Evolutionary conservation across 1,140 invertebrate species (phyloP).

Genomic region (Ericerus pela): DNA sequence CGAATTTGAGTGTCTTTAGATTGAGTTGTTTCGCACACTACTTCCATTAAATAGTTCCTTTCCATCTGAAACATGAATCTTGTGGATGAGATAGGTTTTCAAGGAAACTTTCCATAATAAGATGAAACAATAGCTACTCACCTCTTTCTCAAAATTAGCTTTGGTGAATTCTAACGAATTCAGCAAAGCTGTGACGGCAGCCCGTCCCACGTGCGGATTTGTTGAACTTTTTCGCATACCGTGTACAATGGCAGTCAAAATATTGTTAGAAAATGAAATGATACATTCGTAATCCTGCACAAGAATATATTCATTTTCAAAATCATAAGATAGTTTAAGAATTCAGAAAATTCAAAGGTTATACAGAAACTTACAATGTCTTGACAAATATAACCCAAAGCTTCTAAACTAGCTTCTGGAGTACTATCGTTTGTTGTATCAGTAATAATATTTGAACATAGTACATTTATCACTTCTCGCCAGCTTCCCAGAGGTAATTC

Average conservation of each 20-base stretch:
- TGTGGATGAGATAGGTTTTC: no score
- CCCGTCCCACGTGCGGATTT: slow-evolving; percentile 71
- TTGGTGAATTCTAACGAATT: slow-evolving; percentile 98
- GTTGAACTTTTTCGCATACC: slow-evolving; percentile 84
- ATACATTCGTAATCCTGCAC: no score
- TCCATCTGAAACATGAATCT: slow-evolving; percentile 53
- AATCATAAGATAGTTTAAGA: slow-evolving; percentile 38
- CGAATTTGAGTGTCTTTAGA: slow-evolving; percentile 71
- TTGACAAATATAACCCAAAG: slow-evolving; percentile 79
- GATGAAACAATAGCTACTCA: no score
- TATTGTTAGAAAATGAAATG: no score
- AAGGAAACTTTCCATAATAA: no score
- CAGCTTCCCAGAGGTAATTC: slow-evolving; percentile 77
- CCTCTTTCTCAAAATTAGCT: slow-evolving; percentile 98
- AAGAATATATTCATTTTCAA: slow-evolving; percentile 76
- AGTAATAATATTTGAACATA: slow-evolving; percentile 81
- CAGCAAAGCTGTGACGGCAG: slow-evolving; percentile 86
- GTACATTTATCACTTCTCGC: slow-evolving; percentile 66
- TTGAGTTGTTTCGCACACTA: slow-evolving; percentile 84
- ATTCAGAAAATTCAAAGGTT: no score
- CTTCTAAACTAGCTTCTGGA: slow-evolving; percentile 89
- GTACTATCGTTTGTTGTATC: slow-evolving; percentile 75
- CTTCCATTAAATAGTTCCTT: slow-evolving; percentile 98
- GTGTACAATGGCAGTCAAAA: slow-evolving; percentile 96
- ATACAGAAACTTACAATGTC: slow-evolving; percentile 43